These are phyloP conservation scores for Caenorhabditis sp. DNA, from an alignment of 2,888 invertebrate genomes.

Conservation along the genomic window DNA sequence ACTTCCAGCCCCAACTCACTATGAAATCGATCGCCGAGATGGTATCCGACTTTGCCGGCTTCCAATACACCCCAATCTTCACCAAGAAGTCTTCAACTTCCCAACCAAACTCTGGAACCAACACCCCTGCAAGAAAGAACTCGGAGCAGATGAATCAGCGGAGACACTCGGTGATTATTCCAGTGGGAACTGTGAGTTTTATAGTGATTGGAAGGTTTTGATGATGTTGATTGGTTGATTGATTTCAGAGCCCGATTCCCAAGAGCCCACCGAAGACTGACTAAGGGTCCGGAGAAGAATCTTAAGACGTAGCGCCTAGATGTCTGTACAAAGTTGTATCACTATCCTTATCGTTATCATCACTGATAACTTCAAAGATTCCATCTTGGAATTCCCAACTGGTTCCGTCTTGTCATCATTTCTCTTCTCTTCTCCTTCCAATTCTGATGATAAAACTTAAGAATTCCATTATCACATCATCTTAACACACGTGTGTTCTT, in stretches of 20 bases:
- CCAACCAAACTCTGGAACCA: constrained; percentile 9
- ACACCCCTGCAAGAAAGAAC: constrained; percentile 21
- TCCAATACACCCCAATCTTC: constrained; percentile 36
- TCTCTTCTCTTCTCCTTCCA: not conserved
- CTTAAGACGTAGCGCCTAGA: constrained; percentile 7
- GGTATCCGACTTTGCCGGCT: constrained; percentile 49
- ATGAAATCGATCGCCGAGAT: constrained; percentile 39
- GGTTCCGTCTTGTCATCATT: not conserved
- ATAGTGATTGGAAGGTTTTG: not conserved
- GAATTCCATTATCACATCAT: constrained; percentile 21
- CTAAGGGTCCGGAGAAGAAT: too few relatives aligned
- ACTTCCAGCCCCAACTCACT: not conserved
- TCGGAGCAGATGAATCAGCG: constrained; percentile 23
- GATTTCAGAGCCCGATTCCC: constrained; percentile 27
- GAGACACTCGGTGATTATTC: constrained; percentile 40
- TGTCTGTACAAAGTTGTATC: constrained; percentile 10
- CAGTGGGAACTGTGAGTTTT: constrained; percentile 41
- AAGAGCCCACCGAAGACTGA: not conserved
- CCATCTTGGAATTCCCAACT: not conserved
- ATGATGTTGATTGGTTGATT: not conserved
- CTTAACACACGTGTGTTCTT: not conserved
- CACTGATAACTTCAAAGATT: not conserved
- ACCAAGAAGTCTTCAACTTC: constrained; percentile 33
- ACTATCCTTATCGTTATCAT: not conserved
- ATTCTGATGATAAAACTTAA: not conserved